Evolutionary conservation across 2,797 vertebrate genomes (phyloP).

Genomic region (Botia almorhae): DNA sequence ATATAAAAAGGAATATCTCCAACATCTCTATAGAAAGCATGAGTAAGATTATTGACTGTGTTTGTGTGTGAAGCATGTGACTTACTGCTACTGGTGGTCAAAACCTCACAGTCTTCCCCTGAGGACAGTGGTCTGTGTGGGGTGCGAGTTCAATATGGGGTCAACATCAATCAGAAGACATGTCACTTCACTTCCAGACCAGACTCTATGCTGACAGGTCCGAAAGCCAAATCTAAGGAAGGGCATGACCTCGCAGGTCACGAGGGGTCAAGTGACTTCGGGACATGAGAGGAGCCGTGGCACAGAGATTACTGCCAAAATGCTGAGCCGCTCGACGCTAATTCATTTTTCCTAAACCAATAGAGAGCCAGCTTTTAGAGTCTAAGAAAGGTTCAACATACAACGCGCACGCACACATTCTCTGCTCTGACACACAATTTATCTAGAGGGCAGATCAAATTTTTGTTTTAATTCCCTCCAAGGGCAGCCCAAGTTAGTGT

Average conservation of each 20-base stretch:
- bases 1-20: neutral
- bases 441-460: slow-evolving; percentile 39
- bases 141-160: slow-evolving; percentile 43
- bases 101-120: neutral
- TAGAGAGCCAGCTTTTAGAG: slow-evolving; percentile 26
- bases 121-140: slow-evolving; percentile 28
- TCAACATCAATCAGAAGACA: slow-evolving; percentile 50
- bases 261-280: slow-evolving; percentile 38
- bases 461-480: slow-evolving; percentile 45
- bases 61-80: slow-evolving; percentile 13
- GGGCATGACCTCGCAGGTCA: slow-evolving; percentile 31
- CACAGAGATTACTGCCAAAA: slow-evolving; percentile 16
- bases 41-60: neutral
- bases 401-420: neutral
- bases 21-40: neutral
- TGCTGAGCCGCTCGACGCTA: slow-evolving; percentile 18
- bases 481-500: slow-evolving; percentile 50
- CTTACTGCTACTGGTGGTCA: slow-evolving; percentile 32
- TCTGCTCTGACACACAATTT: slow-evolving; percentile 21
- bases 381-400: slow-evolving; percentile 15
- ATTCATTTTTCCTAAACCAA: slow-evolving; percentile 47
- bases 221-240: slow-evolving; percentile 40
- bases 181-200: slow-evolving; percentile 41
- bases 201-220: slow-evolving; percentile 28
- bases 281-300: slow-evolving; percentile 13